Evolutionary conservation across 2,888 invertebrate species (phyloP).

Genomic region (Habrosyne pyritoides): DNA sequence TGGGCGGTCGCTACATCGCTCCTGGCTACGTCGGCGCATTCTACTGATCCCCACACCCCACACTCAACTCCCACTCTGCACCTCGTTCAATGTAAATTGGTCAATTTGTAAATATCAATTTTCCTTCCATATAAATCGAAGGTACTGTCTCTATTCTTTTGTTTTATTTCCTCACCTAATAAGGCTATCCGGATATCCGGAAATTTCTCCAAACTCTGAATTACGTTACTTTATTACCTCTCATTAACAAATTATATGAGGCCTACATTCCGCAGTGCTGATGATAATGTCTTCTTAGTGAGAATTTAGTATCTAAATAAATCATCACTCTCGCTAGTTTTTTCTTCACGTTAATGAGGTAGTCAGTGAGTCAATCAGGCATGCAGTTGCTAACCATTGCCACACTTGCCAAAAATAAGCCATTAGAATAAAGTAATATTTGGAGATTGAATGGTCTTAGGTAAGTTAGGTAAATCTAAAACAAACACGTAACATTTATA

Average conservation of each 20-base stretch:
- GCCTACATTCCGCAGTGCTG: not conserved
- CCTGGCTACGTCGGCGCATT: constrained; percentile 59
- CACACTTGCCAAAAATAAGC: not conserved
- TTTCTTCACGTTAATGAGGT: not conserved
- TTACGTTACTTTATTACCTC: not conserved
- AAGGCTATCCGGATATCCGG: constrained; percentile 1
- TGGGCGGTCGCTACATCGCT: constrained; percentile 43
- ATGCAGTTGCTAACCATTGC: not conserved
- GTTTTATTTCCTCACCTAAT: not conserved
- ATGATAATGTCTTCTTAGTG: constrained; percentile 3
- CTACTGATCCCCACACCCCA: constrained; percentile 29
- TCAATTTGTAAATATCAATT: constrained; percentile 4
- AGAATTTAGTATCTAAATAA: constrained; percentile 2
- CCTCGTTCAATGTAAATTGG: constrained; percentile 8
- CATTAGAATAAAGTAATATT: not conserved
- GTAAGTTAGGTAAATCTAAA: no score
- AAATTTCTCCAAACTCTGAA: not conserved
- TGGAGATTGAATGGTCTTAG: no score
- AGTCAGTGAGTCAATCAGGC: not conserved
- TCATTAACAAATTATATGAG: not conserved
- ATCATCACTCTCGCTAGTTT: not conserved
- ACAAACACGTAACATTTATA: no score
- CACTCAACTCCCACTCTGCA: constrained; percentile 13
- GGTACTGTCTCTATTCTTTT: not conserved
- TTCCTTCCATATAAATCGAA: constrained; percentile 3